Evolutionary conservation across 1,140 invertebrate species (phyloP).

Genomic region (Ladona fulva): DNA sequence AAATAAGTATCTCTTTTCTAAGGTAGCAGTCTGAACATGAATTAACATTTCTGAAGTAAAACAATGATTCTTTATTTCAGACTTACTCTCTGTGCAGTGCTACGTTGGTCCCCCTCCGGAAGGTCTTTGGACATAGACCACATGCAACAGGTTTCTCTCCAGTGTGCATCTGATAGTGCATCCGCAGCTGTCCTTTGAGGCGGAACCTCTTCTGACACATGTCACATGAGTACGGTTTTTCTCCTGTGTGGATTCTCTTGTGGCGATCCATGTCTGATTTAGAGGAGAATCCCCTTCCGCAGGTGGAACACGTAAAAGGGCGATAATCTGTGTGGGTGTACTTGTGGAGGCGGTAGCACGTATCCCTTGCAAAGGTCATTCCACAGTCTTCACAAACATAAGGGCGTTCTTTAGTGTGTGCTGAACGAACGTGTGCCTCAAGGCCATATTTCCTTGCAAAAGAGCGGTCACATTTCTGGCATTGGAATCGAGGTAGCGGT

Average conservation of each 20-base stretch:
- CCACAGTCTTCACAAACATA: slow-evolving; percentile 86
- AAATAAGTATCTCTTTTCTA: too few species aligned
- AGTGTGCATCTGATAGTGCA: neutral
- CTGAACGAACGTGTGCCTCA: slow-evolving; percentile 68
- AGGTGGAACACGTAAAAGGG: neutral
- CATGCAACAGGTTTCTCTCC: neutral
- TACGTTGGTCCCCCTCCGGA: neutral
- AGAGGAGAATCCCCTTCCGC: neutral
- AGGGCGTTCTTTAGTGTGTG: slow-evolving; percentile 76
- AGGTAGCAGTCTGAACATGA: too few species aligned
- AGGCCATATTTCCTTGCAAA: slow-evolving; percentile 31
- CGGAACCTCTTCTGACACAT: neutral
- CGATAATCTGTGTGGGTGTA: neutral
- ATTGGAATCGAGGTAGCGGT: neutral
- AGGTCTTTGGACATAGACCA: neutral
- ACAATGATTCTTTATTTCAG: neutral
- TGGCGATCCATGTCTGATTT: neutral
- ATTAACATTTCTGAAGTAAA: too few species aligned
- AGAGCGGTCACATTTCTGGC: neutral
- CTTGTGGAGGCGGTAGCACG: neutral
- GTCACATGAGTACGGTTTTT: neutral
- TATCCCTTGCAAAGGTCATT: slow-evolving; percentile 72
- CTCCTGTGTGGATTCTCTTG: neutral
- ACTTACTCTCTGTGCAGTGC: neutral
- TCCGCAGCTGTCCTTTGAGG: neutral